A percentile compares a stretch with the other conserved stretches of the same genome.
Conservation (phyloP, 1,140 invertebrate species). For the Cherax destructor region DNA sequence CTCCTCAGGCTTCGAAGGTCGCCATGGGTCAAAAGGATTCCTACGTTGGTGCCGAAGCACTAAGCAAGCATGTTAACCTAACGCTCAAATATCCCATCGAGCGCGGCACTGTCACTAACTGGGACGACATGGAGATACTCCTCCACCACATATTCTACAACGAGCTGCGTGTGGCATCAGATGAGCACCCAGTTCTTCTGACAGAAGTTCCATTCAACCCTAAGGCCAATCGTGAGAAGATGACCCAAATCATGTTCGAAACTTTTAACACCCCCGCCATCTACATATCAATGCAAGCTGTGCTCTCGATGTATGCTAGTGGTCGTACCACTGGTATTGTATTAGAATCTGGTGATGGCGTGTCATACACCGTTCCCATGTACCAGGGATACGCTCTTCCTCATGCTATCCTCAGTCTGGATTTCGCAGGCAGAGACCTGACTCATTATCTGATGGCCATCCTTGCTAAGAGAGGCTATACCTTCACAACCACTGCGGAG, state of each 20-base stretch:
- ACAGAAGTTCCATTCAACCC: constrained; percentile 93
- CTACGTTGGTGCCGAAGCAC: constrained; percentile 94
- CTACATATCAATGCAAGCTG: constrained; percentile 15
- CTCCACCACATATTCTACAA: constrained; percentile 98
- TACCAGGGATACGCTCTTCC: constrained; percentile 7
- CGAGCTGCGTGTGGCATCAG: constrained; percentile 94
- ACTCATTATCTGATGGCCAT: constrained; percentile 8
- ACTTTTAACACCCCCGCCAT: constrained; percentile 75
- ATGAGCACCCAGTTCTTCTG: constrained; percentile 79
- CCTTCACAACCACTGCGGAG: constrained; percentile 27
- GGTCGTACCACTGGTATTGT: constrained; percentile 24
- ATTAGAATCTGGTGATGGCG: constrained; percentile 12
- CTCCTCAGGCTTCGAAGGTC: constrained; percentile 84
- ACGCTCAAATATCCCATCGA: constrained; percentile 95
- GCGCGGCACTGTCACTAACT: constrained; percentile 96
- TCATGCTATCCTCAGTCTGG: constrained; percentile 7
- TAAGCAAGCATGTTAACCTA: constrained; percentile 93
- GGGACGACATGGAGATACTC: constrained; percentile 98
- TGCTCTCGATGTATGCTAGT: constrained; percentile 15
- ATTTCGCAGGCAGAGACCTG: constrained; percentile 18
- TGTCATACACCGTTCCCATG: constrained; percentile 19
- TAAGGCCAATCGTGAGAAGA: constrained; percentile 88
- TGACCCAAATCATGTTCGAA: constrained; percentile 82
- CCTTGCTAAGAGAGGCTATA: constrained; percentile 6
- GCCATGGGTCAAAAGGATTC: constrained; percentile 92